Evolutionary conservation across 2,888 invertebrate species (phyloP).

Genomic region (Cantharis flavilabris): DNA sequence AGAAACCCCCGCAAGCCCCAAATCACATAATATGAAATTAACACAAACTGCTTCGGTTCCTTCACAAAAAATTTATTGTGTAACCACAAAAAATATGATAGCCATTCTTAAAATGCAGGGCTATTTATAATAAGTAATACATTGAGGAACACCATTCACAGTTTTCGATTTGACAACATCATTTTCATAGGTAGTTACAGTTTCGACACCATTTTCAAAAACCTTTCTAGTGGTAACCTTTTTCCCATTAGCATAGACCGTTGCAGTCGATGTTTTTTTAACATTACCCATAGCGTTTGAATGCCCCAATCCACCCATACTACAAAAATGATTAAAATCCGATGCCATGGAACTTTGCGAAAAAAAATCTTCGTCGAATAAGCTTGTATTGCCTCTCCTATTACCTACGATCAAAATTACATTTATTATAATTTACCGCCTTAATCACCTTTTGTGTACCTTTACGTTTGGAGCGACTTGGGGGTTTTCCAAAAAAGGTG

Average conservation of each 20-base stretch:
- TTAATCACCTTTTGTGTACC: background rate
- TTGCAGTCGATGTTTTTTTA: conserved; percentile 48
- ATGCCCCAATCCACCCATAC: background rate
- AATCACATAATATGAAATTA: too few relatives aligned
- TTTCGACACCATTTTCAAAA: conserved; percentile 93
- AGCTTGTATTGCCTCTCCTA: background rate
- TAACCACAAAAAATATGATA: background rate
- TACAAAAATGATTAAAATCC: background rate
- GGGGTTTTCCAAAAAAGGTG: conserved; percentile 72
- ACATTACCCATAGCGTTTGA: background rate
- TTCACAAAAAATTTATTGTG: background rate
- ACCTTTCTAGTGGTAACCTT: conserved; percentile 96
- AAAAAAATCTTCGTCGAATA: background rate
- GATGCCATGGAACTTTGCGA: background rate
- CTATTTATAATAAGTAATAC: background rate
- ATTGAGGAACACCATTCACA: conserved; percentile 82
- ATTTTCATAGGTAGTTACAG: conserved; percentile 94
- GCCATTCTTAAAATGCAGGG: background rate
- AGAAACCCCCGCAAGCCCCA: too few relatives aligned
- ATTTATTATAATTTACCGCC: background rate
- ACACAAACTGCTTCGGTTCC: background rate
- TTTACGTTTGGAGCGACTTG: background rate
- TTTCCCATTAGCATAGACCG: conserved; percentile 92
- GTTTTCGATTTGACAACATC: conserved; percentile 95
- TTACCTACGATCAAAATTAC: conserved; percentile 48